Percentiles rank a stretch among this genome's conserved stretches.
These are phyloP conservation scores for Doryteuthis pealeii DNA, from an alignment of 1,140 invertebrate species.

Conservation along the genomic window DNA sequence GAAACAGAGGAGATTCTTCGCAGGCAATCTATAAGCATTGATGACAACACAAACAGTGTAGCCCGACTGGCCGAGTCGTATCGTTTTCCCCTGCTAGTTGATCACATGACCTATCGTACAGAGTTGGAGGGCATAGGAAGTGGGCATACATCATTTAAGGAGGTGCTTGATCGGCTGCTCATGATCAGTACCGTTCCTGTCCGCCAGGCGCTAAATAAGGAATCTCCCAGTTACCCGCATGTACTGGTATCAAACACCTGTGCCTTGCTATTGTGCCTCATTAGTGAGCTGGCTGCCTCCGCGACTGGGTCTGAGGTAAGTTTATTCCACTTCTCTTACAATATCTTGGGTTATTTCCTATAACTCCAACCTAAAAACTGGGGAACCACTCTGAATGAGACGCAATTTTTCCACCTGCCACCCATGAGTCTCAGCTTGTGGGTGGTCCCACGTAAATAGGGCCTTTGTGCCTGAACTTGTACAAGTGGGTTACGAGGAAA, in stretches of 20 bases:
- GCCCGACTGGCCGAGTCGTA: constrained; percentile 68
- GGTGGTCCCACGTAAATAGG: no score
- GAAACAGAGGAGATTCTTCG: constrained; percentile 58
- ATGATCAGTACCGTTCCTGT: constrained; percentile 81
- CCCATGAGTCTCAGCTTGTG: no score
- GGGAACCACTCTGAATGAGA: no score
- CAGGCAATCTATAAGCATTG: constrained; percentile 51
- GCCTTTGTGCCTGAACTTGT: no score
- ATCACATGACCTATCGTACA: constrained; percentile 78
- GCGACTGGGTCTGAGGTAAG: constrained; percentile 65
- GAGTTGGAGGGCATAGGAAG: constrained; percentile 64
- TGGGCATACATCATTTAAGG: constrained; percentile 75
- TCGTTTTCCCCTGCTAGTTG: constrained; percentile 77
- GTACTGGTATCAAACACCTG: constrained; percentile 81
- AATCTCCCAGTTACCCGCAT: constrained; percentile 64
- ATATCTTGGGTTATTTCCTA: no score
- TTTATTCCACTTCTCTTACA: constrained; percentile 7
- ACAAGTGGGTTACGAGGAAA: no score
- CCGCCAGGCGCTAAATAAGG: constrained; percentile 67
- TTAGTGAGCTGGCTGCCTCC: constrained; percentile 85
- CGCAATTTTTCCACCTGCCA: no score
- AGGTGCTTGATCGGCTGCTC: constrained; percentile 80
- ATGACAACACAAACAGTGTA: constrained; percentile 63
- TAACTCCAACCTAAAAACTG: no score
- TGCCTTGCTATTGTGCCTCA: constrained; percentile 78